Evolutionary conservation across 2,888 invertebrate species (phyloP).

Genomic region (Aelia acuminata): DNA sequence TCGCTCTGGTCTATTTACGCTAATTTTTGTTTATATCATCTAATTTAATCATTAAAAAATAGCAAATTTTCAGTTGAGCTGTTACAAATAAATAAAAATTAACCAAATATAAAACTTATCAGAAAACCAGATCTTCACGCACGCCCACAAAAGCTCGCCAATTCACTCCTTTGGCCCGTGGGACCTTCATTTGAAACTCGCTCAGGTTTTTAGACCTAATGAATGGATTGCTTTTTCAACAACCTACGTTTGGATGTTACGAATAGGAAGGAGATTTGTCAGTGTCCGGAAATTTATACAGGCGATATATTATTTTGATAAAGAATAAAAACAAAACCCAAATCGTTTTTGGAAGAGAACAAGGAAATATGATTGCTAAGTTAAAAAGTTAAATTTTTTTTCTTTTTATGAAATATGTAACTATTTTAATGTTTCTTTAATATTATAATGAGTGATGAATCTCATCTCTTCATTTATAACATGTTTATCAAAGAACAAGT

Average conservation of each 20-base stretch:
- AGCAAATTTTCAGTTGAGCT: no score
- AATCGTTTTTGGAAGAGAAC: not conserved
- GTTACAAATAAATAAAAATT: no score
- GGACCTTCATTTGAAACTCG: not conserved
- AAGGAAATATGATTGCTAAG: not conserved
- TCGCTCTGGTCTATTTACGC: no score
- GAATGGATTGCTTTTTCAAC: conserved; percentile 1
- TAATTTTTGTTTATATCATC: no score
- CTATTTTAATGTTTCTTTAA: no score
- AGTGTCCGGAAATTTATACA: not conserved
- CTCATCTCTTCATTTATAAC: no score
- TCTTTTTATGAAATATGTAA: no score
- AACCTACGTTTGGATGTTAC: conserved; percentile 12
- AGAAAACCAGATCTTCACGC: not conserved
- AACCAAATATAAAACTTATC: no score
- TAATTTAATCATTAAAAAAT: no score
- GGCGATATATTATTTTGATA: not conserved
- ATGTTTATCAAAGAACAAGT: no score
- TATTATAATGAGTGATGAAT: no score
- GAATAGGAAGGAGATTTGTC: not conserved
- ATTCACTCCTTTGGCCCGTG: not conserved
- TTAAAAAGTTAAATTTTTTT: not conserved
- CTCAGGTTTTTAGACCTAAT: not conserved
- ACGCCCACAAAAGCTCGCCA: not conserved
- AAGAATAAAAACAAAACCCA: not conserved